Base-by-base conservation (phyloP, 2,888 invertebrate species). In the Andricus curvator region DNA sequence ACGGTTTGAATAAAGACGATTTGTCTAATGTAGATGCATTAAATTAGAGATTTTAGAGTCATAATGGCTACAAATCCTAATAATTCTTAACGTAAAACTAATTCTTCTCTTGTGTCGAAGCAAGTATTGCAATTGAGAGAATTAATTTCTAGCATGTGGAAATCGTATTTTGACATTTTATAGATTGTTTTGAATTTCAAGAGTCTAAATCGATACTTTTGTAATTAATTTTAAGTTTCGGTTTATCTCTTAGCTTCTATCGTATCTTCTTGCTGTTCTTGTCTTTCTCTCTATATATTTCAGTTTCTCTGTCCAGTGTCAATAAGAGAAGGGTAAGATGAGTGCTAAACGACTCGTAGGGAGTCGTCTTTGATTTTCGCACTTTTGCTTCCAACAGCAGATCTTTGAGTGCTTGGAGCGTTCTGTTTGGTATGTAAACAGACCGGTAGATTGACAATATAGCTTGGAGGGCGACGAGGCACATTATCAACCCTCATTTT, bases 401-500 rank as follows among this genome's bases (percentile, higher is more conserved):
- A 74, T 74, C 74, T 74, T 74, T n/a, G 33, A 74, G 56, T 74
- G 56, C 33, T 60, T 33, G 56, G 15, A 74, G n/a, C 33, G 37
- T 56, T 15, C 74, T 74, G 37, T 74, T 74, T 74, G 74, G 74
- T 74, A 74, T 74, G 74, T 74, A 74, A 74, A 74, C 74, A 74
- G 56, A 74, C 74, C 56, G 74, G 74, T 60, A 74, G 74, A 74
- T 74, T 74, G 74, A 74, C 74, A 74, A 74, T 74, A 74, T 56
- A 74, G 56, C 74, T 74, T 29, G 33, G 56, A 60, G 56, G 56
- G 56, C 4, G 64, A 64, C 29, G 64, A 60, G 74, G 33, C 8
- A 74, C 74, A 74, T 74, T 74, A 74, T 74, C 74, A 74, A 56
- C 74, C 74, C 74, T 56, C 74, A 56, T 74, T 74, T 74, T 74